Evolutionary conservation across 2,888 invertebrate species (phyloP).

Genomic region (Calameuta pallipes): DNA sequence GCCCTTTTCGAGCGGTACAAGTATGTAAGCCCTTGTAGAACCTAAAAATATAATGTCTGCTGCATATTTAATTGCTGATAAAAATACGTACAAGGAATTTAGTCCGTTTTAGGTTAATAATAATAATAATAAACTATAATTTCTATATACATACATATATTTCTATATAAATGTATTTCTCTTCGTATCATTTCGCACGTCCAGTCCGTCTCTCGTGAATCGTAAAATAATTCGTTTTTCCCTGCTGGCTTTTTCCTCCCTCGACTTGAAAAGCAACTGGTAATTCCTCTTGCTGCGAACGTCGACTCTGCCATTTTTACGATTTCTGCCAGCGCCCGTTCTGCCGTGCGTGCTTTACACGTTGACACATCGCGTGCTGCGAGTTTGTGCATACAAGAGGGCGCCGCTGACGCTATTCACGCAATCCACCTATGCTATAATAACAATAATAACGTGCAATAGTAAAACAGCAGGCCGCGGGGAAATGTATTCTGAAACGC

Average conservation of each 20-base stretch:
- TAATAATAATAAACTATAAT: not conserved
- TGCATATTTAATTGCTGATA: not conserved
- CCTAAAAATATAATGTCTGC: not conserved
- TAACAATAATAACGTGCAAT: conserved; percentile 25
- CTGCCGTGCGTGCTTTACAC: conserved; percentile 23
- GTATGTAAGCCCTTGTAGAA: not conserved
- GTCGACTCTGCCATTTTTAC: conserved; percentile 11
- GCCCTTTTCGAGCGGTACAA: not conserved
- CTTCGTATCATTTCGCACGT: not conserved
- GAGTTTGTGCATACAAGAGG: conserved; percentile 9
- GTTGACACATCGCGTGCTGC: conserved; percentile 33
- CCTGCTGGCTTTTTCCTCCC: not conserved
- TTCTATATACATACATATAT: not conserved
- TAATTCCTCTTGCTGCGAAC: not conserved
- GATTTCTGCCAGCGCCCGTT: conserved; percentile 15
- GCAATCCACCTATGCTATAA: conserved; percentile 23
- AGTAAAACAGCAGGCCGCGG: conserved; percentile 18
- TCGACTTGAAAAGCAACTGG: not conserved
- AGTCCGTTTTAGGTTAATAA: not conserved
- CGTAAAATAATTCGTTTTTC: not conserved
- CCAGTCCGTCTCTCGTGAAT: not conserved
- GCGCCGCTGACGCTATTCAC: conserved; percentile 23
- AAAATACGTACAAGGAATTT: not conserved
- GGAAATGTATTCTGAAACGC: conserved; percentile 30
- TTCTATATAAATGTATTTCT: not conserved